Base-by-base conservation (phyloP, 1,140 invertebrate species). In the Parasteatoda tepidariorum region DNA sequence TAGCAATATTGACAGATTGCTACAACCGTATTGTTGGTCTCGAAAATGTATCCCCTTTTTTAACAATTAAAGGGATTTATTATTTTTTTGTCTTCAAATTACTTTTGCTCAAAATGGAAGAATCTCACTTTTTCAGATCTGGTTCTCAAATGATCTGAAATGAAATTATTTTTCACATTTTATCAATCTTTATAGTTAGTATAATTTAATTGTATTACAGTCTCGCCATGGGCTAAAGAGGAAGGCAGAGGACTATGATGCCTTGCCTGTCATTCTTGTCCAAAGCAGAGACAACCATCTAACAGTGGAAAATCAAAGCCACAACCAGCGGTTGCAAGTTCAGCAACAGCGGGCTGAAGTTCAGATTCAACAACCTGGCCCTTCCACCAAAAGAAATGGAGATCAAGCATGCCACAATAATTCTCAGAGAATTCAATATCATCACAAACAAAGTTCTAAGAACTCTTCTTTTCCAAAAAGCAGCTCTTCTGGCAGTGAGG, bases 401-500 rank as follows among this genome's bases (percentile, higher is more conserved):
- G 68, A 83, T 3, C 57, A 54, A 6, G 33, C 13, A 24, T 67
- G 71, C 67, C 81, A 83, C 13, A 67, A 83, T 18, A n/a, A 7
- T 26, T 64, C 81, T 15, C 70, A 73, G 15, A 22, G 70, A 24
- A 26, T 64, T 18, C 79, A 82, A 9, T 62, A 34, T 26, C 61
- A 83, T 30, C 74, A 78, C 61, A 73, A 83, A 5, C 81, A 74
- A 18, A 73, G 70, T 55, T 54, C 68, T 31, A 83, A 83, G 26
- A 74, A 62, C 26, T 83, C 81, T 11, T 54, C 68, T 11, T 92
- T 88, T 91, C 94, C 88, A 92, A 89, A 88, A 66, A 88, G 87
- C 33, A 89, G 87, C 84, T 90, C 90, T 15, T 91, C 89, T 31
- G 88, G 87, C 68, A 86, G 94, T 86, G 97, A 99, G 90, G 98